These are phyloP conservation scores for Irena cyanogastra DNA, from an alignment of 2,113 vertebrate species.

Conservation along the genomic window DNA sequence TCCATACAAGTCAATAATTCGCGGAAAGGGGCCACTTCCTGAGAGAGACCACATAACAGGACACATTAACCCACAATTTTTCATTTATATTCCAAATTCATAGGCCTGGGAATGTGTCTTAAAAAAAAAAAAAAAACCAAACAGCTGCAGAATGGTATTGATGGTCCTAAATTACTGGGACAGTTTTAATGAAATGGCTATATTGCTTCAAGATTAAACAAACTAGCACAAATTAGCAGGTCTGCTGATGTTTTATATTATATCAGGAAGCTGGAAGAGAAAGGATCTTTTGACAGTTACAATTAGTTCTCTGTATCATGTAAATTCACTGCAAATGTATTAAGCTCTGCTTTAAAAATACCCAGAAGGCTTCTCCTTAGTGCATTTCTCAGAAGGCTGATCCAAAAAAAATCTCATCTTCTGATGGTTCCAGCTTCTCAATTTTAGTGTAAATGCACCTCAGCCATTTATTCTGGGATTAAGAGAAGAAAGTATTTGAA, in stretches of 20 bases:
- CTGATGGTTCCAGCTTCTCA: not conserved
- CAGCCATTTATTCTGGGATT: not conserved
- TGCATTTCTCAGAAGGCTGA: not conserved
- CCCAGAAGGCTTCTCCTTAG: not conserved
- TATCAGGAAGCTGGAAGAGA: not conserved
- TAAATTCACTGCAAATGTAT: not conserved
- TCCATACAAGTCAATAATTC: slow-evolving; percentile 78
- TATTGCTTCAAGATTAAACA: not conserved
- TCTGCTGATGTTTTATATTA: not conserved
- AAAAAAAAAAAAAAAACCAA: not conserved
- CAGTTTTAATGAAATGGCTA: not conserved
- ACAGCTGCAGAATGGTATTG: not conserved
- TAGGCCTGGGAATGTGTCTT: not conserved
- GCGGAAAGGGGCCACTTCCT: slow-evolving; percentile 80
- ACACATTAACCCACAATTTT: not conserved
- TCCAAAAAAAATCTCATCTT: not conserved
- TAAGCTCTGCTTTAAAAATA: not conserved
- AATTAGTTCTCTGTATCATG: not conserved
- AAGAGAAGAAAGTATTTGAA: not conserved
- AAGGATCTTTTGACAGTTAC: not conserved
- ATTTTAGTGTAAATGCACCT: not conserved
- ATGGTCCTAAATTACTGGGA: not conserved
- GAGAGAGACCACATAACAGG: not conserved
- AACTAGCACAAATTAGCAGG: not conserved
- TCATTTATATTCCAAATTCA: not conserved